Evolutionary conservation across 92 coral and sea anemone genomes (phyloP).

Genomic region (Hydrozoanthus gracilis): DNA sequence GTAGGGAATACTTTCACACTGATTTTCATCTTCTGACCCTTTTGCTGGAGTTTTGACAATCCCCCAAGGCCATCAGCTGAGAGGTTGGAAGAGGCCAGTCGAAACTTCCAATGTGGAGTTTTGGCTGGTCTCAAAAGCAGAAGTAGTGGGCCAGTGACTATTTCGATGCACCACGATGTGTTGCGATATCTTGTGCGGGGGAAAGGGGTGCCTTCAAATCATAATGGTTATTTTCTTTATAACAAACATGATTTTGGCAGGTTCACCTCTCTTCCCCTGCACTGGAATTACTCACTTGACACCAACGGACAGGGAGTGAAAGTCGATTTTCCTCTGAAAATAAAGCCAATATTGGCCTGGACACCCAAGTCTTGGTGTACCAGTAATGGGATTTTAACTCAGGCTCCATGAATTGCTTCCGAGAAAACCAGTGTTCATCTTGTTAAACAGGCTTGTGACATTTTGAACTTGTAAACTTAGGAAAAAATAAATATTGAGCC

Average conservation of each 20-base stretch:
- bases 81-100: constrained; percentile 59
- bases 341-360: constrained; percentile 57
- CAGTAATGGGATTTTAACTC: constrained; percentile 28
- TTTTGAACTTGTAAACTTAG: not conserved
- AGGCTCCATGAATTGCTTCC: not conserved
- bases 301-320: constrained; percentile 55
- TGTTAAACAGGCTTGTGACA: constrained; percentile 3
- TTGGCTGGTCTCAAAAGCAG: constrained; percentile 51
- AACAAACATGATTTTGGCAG: constrained; percentile 55
- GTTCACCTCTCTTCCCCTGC: constrained; percentile 54
- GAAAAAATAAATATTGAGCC: not conserved
- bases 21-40: constrained; percentile 35
- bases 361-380: constrained; percentile 26
- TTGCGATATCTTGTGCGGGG: constrained; percentile 53
- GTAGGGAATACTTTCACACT: not conserved
- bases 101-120: constrained; percentile 55
- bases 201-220: constrained; percentile 57
- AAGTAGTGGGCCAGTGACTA: constrained; percentile 44
- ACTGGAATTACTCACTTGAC: constrained; percentile 60
- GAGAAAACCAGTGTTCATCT: not conserved
- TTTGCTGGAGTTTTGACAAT: constrained; percentile 61
- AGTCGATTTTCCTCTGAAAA: constrained; percentile 52
- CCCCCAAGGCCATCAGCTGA: constrained; percentile 54
- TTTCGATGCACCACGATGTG: constrained; percentile 64
- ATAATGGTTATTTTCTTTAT: constrained; percentile 64